Evolutionary conservation across 2,888 invertebrate genomes (phyloP), one percentile per base, ranked within the genome.

Genomic region (Noctua comes): DNA sequence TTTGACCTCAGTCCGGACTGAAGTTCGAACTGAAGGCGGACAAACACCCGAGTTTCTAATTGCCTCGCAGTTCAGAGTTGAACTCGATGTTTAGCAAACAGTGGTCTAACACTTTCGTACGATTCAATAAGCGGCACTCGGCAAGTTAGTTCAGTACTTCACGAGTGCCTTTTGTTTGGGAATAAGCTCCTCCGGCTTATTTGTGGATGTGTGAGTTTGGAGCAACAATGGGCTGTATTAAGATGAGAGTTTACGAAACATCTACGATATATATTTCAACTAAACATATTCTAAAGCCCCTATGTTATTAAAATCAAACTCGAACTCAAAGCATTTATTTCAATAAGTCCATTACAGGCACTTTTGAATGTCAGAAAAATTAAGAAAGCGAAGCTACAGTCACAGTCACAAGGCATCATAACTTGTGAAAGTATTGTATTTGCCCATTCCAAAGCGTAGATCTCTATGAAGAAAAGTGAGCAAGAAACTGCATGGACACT

Each of bases 41-140:
- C 6, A 65, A 77, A 79, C 84, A 79, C 24, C 76, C 70, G 78
- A 86, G 86, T 85, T 88, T 68, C 83, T 88, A 90, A 90, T 88
- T 90, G 87, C 82, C 86, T 70, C 54, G 70, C 79, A 87, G 86
- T 86, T 89, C 76, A 68, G 73, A 76, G 70, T 80, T 86, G 48
- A 72, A 68, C 64, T 65, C 64, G 78, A 79, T 85, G 86, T 86
- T 88, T 79, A 76, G 70, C 68, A 74, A 86, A 80, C 78, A 80
- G 66, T 40, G 76, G 73, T 76, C 85, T 81, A 73, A 80, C 77
- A 82, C 73, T 68, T 77, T 70, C 71, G 68, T 62, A 68, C 69
- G 68, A 66, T 80, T 80, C 70, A 84, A 84, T 87, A 84, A 76
- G 66, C 76, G 59, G 21, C 40, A 27, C 72, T 73, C 65, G 36